Base-by-base conservation (phyloP, 1,140 invertebrate genomes). In the Notospermus geniculatus region DNA sequence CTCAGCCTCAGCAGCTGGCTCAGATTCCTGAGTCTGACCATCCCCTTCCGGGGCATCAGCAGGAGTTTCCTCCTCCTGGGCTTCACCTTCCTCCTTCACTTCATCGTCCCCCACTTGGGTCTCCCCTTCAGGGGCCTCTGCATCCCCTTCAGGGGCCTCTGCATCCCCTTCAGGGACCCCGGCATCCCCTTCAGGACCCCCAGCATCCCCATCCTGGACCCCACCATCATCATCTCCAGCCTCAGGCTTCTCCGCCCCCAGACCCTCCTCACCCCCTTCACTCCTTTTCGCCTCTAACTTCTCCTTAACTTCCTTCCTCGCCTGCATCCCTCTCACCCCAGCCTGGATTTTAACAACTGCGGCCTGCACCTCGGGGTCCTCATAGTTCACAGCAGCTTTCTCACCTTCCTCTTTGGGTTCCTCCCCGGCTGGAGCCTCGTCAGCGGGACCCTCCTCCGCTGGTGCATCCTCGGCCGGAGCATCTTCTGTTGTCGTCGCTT, bases 331-430 rank as follows among this genome's bases (percentile, higher is more conserved):
- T 43, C 62, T 69, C 62, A 72, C 72, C 15, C 65, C 64, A 30
- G 71, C 66, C 57, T 75, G 73, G 41, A 75, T 73, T 55, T 68
- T 72, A 17, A 65, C 32, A 17, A 72, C 72, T 7, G 73, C 70
- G 9, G 54, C 65, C 2, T 57, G 55, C 22, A 74, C 61, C 25
- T 72, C 70, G 4, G 72, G 72, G 52, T 72, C 71, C 63, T 57
- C 67, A 4, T 71, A 65, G 50, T 74, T 67, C 60, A 72, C 66
- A 54, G 69, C 70, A 19, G 65, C 52, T 57, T 62, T 62, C 29
- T 68, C 68, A 29, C 59, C 30, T 25, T 28, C 55, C 29, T 56
- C 53, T 54, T 22, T 28, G 13, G 30, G 25, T 7, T n/a, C 43
- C 30, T 53, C 32, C 36, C 15, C 46, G 4, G 46, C 17, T 27